Base-by-base conservation (phyloP, 2,113 vertebrate genomes). In the Phodopus roborovskii region DNA sequence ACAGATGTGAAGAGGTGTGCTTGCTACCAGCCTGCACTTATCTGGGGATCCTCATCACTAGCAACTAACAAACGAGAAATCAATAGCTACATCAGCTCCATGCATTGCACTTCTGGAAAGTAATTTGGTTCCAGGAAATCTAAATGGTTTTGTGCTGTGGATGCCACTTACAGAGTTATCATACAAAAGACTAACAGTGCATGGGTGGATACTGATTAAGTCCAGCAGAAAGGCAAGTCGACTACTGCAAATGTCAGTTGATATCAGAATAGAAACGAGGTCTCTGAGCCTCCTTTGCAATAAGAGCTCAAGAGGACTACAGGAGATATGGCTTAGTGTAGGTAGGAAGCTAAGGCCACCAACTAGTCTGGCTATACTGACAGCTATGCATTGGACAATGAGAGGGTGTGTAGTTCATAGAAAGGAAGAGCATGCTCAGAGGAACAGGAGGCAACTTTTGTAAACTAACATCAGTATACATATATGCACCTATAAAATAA, bases 231-330 rank as follows among this genome's bases (percentile, higher is more conserved):
- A 98, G 91, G 96, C 90, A 4, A 4, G 88, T 39, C 26, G 85
- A 96, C 92, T 97, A 97, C 98, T 97, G 84, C 60, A 98, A 97
- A 98, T 79, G 96, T 97, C 98, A 98, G 96, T 97, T 97, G 95
- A 94, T 94, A 92, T 96, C 96, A 96, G 83, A 9, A 74, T 91
- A 64, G 96, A 98, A 97, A 98, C 95, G 94, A 91, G 45, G 86
- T 82, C 83, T 3, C 20, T 88, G 73, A 0, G 15, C 89, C 74
- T 97, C 90, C 90, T 89, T 26, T 90, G 82, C 58, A 82, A 77
- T 87, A 73, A 77, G 33, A 97, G 92, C 82, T 73, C 70, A 58
- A 36, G 22, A 24, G 30, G 39, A 17, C 7, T 68, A 28, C 30
- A 1, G 53, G 48, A 91, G 73, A 16, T 4, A 7, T 20, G 64